Evolutionary conservation across 2,888 invertebrate species (phyloP), one percentile per base, ranked within the genome.

Genomic region (Tetranychus truncatus): DNA sequence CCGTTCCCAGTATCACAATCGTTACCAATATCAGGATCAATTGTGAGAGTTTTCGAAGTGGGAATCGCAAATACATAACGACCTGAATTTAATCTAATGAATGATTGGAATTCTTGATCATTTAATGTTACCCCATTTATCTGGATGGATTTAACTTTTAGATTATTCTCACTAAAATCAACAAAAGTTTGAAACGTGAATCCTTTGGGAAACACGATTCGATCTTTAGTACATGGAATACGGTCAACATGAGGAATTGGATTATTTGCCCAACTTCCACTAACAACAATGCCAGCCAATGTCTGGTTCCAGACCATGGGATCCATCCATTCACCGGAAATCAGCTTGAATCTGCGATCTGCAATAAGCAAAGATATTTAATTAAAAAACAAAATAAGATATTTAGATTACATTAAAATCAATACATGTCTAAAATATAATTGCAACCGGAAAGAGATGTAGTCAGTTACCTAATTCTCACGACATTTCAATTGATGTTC

Each of bases 181-280:
- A 72, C 44, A 11, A n/a, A n/a, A 11, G 34, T 44, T 72, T 72
- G 20, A 44, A 72, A 72, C 5, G 45, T 44, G 9, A 44, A 24
- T 44, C 45, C 72, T 44, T 24, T 72, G 1, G 72, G 72, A 72
- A 72, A 72, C 8, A 72, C 34, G 7, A 72, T 20, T 20, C 34
- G 44, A n/a, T 72, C 72, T n/a, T 72, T 9, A 18, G 18, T 9
- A 72, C 72, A 72, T 0, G 72, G 72, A 45, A 72, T 45, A 15
- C 72, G 44, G 34, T 72, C 72, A 45, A 34, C 20, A 34, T 72
- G 72, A 45, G 72, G 72, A n/a, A 72, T 45, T 15, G 72, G 72
- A 72, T 72, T 72, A 45, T 72, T 46, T 4, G 15, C 34, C 46
- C 45, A 72, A 44, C 44, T 18, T 20, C 72, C 72, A 44, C 20